A percentile compares a stretch with the other conserved stretches of the same genome.
Evolutionary conservation across 2,888 invertebrate genomes (phyloP).

Genomic region (Pantelozetes paolii): DNA sequence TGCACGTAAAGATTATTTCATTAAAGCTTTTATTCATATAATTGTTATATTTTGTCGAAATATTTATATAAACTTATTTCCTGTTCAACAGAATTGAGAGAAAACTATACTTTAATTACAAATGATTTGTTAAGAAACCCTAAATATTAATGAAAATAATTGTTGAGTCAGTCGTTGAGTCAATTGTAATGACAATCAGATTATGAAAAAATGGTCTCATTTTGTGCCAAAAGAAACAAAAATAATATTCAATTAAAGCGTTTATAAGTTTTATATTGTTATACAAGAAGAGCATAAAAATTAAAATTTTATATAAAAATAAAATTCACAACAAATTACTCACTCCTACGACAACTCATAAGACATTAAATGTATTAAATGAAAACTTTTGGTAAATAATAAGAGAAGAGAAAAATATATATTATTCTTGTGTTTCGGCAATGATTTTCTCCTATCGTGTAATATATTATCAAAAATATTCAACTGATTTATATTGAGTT

Average conservation of each 20-base stretch:
- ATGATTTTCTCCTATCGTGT: not conserved
- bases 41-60: too few species aligned
- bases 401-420: not conserved
- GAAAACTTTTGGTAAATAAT: too few species aligned
- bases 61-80: not conserved
- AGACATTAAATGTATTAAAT: not conserved
- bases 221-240: not conserved
- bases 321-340: not conserved
- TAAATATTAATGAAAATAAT: not conserved
- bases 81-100: too few species aligned
- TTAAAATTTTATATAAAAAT: not conserved
- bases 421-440: not conserved
- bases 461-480: slow-evolving; percentile 20
- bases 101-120: not conserved
- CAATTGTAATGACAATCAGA: not conserved
- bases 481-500: slow-evolving; percentile 29
- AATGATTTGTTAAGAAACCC: not conserved
- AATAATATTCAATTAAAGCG: not conserved
- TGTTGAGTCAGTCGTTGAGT: not conserved
- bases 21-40: too few species aligned
- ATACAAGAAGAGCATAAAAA: not conserved
- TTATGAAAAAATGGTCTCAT: not conserved
- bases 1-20: not conserved
- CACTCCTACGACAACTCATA: slow-evolving; percentile 20
- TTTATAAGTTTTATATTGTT: not conserved